Evolutionary conservation across 2,888 invertebrate genomes (phyloP).

Genomic region (Beris morrisii): DNA sequence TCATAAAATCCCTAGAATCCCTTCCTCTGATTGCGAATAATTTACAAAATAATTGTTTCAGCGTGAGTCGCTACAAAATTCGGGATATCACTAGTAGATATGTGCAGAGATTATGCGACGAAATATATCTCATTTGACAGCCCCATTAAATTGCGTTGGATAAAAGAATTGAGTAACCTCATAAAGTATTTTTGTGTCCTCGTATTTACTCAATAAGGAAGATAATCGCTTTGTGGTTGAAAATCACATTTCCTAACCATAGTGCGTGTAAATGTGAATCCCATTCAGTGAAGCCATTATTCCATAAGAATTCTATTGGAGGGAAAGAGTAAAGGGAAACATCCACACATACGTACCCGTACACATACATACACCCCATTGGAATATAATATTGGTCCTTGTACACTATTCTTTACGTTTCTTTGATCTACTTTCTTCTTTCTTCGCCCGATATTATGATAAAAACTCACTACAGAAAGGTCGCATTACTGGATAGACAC

Average conservation of each 20-base stretch:
- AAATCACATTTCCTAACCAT: conserved; percentile 13
- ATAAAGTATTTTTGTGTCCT: conserved; percentile 19
- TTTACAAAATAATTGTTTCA: too few species aligned
- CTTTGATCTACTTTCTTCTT: conserved; percentile 25
- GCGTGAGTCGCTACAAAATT: too few species aligned
- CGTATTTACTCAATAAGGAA: conserved; percentile 27
- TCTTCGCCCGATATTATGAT: conserved; percentile 20
- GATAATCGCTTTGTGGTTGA: conserved; percentile 24
- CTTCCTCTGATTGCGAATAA: too few species aligned
- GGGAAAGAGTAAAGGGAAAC: conserved; percentile 4
- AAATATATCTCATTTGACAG: conserved; percentile 28
- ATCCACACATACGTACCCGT: background rate
- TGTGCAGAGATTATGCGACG: background rate
- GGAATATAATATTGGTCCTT: conserved; percentile 17
- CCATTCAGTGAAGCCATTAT: conserved; percentile 15
- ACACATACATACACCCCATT: conserved; percentile 1
- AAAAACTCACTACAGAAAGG: conserved; percentile 28
- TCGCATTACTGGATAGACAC: conserved; percentile 25
- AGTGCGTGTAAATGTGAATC: conserved; percentile 4
- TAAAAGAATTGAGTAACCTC: conserved; percentile 8
- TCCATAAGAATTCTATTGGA: background rate
- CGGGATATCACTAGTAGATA: too few species aligned
- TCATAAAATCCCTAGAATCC: too few species aligned
- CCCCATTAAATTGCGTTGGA: conserved; percentile 7
- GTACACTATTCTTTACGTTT: conserved; percentile 21